A percentile compares a stretch with the other conserved stretches of the same genome.
Evolutionary conservation across 2,888 invertebrate species (phyloP).

Genomic region (Didymodactylos carnosus): DNA sequence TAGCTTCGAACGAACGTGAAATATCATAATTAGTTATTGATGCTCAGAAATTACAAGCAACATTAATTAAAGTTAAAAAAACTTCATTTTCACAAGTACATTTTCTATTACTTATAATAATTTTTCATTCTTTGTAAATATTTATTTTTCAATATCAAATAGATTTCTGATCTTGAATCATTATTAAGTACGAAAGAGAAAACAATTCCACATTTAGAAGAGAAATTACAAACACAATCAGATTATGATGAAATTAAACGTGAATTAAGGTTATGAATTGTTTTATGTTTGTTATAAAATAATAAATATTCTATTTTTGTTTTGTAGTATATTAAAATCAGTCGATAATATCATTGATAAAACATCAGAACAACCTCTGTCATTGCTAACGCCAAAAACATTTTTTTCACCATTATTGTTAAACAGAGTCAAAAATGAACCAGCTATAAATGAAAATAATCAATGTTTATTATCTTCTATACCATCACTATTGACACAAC

Average conservation of each 20-base stretch:
- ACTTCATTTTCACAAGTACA: neutral
- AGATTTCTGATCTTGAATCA: slow-evolving; percentile 50
- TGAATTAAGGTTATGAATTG: slow-evolving; percentile 56
- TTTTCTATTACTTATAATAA: no score
- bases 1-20: slow-evolving; percentile 91
- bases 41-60: slow-evolving; percentile 65
- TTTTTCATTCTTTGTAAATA: neutral
- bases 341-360: no score
- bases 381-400: neutral
- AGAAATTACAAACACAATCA: slow-evolving; percentile 60
- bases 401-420: neutral
- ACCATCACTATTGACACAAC: neutral
- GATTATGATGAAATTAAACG: slow-evolving; percentile 81
- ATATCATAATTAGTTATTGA: slow-evolving; percentile 80
- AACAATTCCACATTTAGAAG: slow-evolving; percentile 38
- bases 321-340: no score
- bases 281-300: no score
- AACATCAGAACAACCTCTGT: neutral
- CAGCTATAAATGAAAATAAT: no score
- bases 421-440: no score
- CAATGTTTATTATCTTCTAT: no score
- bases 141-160: no score
- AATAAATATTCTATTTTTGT: no score
- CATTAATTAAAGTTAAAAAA: slow-evolving; percentile 64
- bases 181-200: slow-evolving; percentile 25